Base-by-base conservation (phyloP, 2,113 vertebrate genomes). In the Diphyllodes magnificus region DNA sequence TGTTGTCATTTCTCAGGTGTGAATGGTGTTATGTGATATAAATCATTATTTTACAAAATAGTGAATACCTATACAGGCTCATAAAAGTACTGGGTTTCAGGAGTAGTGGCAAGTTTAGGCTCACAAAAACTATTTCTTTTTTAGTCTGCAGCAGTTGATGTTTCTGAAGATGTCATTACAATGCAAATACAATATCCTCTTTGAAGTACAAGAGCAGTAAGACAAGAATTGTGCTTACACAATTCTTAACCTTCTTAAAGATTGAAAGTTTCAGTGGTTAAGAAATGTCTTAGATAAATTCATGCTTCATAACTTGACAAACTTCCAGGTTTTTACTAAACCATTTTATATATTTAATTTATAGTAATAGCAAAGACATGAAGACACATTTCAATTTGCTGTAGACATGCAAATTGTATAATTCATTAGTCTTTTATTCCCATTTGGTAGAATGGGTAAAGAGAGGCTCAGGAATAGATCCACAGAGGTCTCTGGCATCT, bases 61-160 rank as follows among this genome's bases (percentile, higher is more conserved):
- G 2, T 25, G 24, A 78, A 50, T 59, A 37, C 9, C 16, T 42
- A 0, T 10, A 31, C 5, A 40, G 1, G 6, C 17, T 87, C 10
- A 27, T 11, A 50, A 54, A 91, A 95, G 33, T 31, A 40, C 15
- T 2, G 1, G 10, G 17, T 72, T 79, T 64, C 65, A 69, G 53
- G 21, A 69, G 3, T 2, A 56, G 12, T 68, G 28, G 20, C 1
- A 5, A 82, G 50, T 1, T 82, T 54, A 37, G 7, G 9, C 19
- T 60, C 83, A 64, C 17, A 51, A 57, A 60, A 81, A 23, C 8
- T 25, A 15, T 44, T 70, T 60, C 1, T 75, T 44, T 68, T 45
- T 63, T 39, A 50, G 17, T 7, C 2, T 59, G 23, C 19, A 73
- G 33, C 9, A 73, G 23, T 0, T 86, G 54, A 73, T 4, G 0